Evolutionary conservation across 2,797 vertebrate genomes (phyloP).

Genomic region (Pteropus rufus): DNA sequence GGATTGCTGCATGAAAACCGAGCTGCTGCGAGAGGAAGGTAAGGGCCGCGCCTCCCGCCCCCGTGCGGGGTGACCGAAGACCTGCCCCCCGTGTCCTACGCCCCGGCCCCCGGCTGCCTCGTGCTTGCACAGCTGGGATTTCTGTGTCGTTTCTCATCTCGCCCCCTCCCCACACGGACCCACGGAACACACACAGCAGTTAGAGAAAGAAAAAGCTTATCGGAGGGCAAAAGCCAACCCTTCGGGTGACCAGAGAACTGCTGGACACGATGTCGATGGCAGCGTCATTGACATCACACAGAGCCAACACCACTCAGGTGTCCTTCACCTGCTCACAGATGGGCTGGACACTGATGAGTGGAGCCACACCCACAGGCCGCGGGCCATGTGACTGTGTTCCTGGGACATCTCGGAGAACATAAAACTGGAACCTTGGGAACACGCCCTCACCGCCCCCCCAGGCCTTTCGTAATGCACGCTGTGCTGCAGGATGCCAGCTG

Average conservation of each 20-base stretch:
- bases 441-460: neutral
- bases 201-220: neutral
- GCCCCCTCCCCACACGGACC: neutral
- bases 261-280: neutral
- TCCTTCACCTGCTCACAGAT: too few species aligned
- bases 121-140: neutral
- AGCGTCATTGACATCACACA: too few species aligned
- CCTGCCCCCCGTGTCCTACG: too few species aligned
- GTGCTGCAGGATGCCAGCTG: too few species aligned
- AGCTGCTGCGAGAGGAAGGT: constrained; percentile 89
- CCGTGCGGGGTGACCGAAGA: too few species aligned
- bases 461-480: too few species aligned
- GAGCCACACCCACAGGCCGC: neutral
- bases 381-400: neutral
- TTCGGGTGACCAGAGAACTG: neutral
- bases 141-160: neutral
- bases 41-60: constrained; percentile 48
- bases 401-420: neutral
- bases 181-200: neutral
- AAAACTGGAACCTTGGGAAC: neutral
- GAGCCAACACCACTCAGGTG: too few species aligned
- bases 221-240: neutral
- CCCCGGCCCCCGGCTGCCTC: neutral
- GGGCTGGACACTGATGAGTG: too few species aligned
- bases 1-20: constrained; percentile 87